Base-by-base conservation (phyloP, 2,113 vertebrate genomes). In the Nicator chloris region DNA sequence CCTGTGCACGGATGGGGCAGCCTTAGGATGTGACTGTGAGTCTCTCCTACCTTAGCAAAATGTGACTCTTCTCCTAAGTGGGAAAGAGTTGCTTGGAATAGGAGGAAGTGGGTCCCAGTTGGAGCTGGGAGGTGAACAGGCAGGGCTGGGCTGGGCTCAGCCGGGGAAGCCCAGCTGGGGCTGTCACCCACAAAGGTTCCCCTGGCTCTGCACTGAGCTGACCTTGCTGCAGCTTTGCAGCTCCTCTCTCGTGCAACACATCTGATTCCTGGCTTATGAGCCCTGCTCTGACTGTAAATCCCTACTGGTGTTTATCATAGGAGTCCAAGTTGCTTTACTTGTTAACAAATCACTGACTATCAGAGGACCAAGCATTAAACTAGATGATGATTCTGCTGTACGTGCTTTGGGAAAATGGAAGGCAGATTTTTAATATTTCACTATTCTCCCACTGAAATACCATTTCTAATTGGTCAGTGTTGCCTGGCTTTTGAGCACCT, bases 91-190 rank as follows among this genome's bases (percentile, higher is more conserved):
- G 13, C 8, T 70, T 21, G 26, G 39, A 33, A 8, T 31, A 16
- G 13, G 11, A 27, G 57, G 18, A 13, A 22, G 10, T 14, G 83
- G 44, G n/a, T 28, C 42, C 18, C 1, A 37, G 23, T 19, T 39
- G 30, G 54, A 27, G 45, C 40, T 65, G 66, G 53, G 28, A 40
- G 49, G 39, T 20, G 26, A 37, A 22, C 4, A 7, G 72, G 13
- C 31, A 61, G 5, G 9, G 72, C 82, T 81, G 78, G 45, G 23
- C n/a, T 35, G 64, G 60, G 27, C 54, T 35, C 33, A 18, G 16
- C 24, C 0, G 0, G 2, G 61, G 4, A 22, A 21, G 39, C 77
- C 0, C 56, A 17, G 28, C 28, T 81, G 78, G 45, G 26, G 17
- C 57, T 0, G 0, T 40, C 19, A 20, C 19, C 45, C 37, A 2